Conservation (phyloP, 2,797 vertebrate species). For the Paratrypauchen microcephalus region DNA sequence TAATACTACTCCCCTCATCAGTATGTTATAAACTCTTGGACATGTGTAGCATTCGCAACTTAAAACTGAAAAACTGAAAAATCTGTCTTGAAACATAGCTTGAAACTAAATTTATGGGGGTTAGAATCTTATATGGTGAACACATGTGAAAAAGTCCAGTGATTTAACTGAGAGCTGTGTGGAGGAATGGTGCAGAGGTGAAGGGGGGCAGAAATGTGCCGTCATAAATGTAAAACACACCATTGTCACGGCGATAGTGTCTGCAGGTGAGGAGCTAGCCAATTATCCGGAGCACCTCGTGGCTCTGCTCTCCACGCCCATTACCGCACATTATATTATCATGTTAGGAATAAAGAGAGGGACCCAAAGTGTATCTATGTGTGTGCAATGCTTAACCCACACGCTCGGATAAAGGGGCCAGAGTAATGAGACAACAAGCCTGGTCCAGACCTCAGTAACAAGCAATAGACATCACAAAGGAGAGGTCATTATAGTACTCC, state of each 20-base stretch:
- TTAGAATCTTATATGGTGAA: not conserved
- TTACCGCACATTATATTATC: conserved; percentile 91
- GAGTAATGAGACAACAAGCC: conserved; percentile 84
- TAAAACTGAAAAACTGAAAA: not conserved
- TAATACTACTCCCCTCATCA: not conserved
- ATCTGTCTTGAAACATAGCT: not conserved
- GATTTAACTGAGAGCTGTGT: conserved; percentile 19
- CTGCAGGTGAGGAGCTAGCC: conserved; percentile 83
- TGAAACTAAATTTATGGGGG: not conserved
- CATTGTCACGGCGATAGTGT: conserved; percentile 70
- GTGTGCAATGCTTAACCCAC: conserved; percentile 12
- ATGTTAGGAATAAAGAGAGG: conserved; percentile 78
- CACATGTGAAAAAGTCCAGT: not conserved
- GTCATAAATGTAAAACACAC: conserved; percentile 63
- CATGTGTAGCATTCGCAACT: not conserved
- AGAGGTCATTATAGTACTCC: conserved; percentile 49
- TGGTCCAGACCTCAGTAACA: conserved; percentile 75
- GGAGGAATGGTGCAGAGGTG: conserved; percentile 21
- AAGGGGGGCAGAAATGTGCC: conserved; percentile 38
- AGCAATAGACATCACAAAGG: conserved; percentile 76
- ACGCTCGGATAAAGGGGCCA: conserved; percentile 41
- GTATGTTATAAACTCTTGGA: not conserved
- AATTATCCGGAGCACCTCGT: conserved; percentile 87
- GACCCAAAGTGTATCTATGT: conserved; percentile 17
- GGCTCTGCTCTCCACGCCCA: conserved; percentile 82